Evolutionary conservation across 2,113 vertebrate species (phyloP), one percentile per base, ranked within the genome.

Genomic region (Hypanus sabinus): DNA sequence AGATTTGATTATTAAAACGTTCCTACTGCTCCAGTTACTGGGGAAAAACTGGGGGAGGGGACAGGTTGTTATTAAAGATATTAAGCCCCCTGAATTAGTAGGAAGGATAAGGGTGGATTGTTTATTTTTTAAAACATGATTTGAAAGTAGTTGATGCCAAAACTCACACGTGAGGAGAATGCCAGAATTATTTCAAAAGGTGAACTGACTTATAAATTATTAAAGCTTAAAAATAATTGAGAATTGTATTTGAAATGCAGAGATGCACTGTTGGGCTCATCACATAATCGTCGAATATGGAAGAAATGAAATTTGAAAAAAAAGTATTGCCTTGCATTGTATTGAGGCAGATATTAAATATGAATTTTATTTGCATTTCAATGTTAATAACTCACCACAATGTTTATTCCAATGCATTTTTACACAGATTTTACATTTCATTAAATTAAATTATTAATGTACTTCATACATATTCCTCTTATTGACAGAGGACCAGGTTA

Each of bases 191-290:
- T 93, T 73, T 93, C 68, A 93, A 73, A 93, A 93, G 62, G 90
- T 93, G 90, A 93, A 93, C 65, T 27, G 90, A 71, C 90, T 93
- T 93, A 93, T 93, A 93, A 93, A 93, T 93, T 93, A 93, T 93
- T 93, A 93, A 93, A 93, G 90, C 70, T 93, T 73, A 93, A 93
- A 93, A 93, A 93, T 93, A 93, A 93, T 93, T 93, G 91, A 87
- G 83, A 93, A 93, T 93, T 27, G 91, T 93, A 46, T 93, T 93
- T 93, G 91, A 93, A 93, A 93, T 93, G 68, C 68, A 73, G 90
- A 91, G 65, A 93, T 93, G 9, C 91, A 73, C 36, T 73, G 91
- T 73, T 70, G 88, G 62, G 90, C 90, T 33, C 91, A 75, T 73
- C 91, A 93, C 91, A 93, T 73, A 38, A 93, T 73, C 68, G 20